phyloP scores from a whole-genome alignment of 1,140 invertebrate genomes.

The Drosophila ercepeae region DNA sequence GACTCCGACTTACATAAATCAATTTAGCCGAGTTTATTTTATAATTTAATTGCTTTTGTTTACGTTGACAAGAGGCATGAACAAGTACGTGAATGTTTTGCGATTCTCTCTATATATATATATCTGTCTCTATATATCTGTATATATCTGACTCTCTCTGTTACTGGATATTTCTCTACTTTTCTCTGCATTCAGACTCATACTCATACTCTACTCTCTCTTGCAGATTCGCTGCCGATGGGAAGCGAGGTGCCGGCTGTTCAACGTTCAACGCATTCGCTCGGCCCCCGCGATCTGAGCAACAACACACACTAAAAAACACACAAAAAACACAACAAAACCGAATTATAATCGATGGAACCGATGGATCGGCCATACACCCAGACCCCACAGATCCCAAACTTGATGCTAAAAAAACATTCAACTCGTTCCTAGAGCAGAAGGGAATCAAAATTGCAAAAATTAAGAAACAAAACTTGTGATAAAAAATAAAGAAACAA shows the following conservation, averaged over 20 bases:
- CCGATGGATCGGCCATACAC: constrained; percentile 20
- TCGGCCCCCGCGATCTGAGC: constrained; percentile 67
- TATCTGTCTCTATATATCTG: constrained; percentile 1
- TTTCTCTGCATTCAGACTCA: constrained; percentile 8
- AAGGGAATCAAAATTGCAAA: not conserved
- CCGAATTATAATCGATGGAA: constrained; percentile 3
- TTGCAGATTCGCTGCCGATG: constrained; percentile 55
- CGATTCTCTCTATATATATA: not conserved
- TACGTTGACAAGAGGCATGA: constrained; percentile 33
- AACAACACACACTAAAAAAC: constrained; percentile 38
- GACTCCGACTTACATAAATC: constrained; percentile 69
- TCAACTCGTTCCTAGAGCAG: not conserved
- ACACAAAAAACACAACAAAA: constrained; percentile 10
- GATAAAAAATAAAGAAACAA: constrained; percentile 22
- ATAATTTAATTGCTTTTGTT: constrained; percentile 77
- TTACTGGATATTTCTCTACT: no score
- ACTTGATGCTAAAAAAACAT: constrained; percentile 1
- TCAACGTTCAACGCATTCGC: constrained; percentile 56
- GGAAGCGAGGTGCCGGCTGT: constrained; percentile 56
- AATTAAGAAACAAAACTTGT: constrained; percentile 15
- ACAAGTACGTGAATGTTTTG: constrained; percentile 14
- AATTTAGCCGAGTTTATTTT: constrained; percentile 74
- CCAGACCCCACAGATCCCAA: not conserved
- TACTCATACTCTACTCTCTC: no score
- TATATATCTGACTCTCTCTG: constrained; percentile 16